Percentiles rank a stretch among this genome's conserved stretches.
These are phyloP conservation scores for Dipodomys merriami DNA, from an alignment of 2,113 vertebrate species.

Conservation along the genomic window DNA sequence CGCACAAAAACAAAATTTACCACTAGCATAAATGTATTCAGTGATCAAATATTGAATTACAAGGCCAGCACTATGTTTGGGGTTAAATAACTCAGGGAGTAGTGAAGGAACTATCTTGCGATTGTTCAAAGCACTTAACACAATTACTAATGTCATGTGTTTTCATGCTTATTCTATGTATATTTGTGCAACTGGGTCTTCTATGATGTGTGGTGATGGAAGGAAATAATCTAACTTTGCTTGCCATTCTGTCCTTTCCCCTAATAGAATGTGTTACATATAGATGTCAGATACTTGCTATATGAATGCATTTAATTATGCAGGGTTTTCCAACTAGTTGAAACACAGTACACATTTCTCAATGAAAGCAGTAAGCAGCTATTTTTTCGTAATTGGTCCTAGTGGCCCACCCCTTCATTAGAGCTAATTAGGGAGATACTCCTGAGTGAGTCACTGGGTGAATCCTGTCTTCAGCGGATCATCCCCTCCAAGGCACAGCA, in stretches of 20 bases:
- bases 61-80: not conserved
- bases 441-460: not conserved
- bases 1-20: not conserved
- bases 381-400: not conserved
- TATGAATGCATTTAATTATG: not conserved
- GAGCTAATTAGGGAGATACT: not conserved
- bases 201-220: not conserved
- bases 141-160: not conserved
- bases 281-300: not conserved
- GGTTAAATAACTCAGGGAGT: not conserved
- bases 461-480: not conserved
- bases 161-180: not conserved
- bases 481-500: not conserved
- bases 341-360: not conserved
- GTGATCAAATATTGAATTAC: not conserved
- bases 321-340: not conserved
- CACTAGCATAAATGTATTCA: not conserved
- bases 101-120: not conserved
- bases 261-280: not conserved
- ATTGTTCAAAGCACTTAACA: not conserved
- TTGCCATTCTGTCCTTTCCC: not conserved
- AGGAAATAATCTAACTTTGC: not conserved
- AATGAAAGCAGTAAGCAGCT: not conserved
- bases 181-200: not conserved
- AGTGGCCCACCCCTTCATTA: not conserved